Percentiles rank a stretch among this genome's conserved stretches.
These are phyloP conservation scores for Hippoglossus stenolepis DNA, from an alignment of 2,113 vertebrate genomes.

Conservation along the genomic window DNA sequence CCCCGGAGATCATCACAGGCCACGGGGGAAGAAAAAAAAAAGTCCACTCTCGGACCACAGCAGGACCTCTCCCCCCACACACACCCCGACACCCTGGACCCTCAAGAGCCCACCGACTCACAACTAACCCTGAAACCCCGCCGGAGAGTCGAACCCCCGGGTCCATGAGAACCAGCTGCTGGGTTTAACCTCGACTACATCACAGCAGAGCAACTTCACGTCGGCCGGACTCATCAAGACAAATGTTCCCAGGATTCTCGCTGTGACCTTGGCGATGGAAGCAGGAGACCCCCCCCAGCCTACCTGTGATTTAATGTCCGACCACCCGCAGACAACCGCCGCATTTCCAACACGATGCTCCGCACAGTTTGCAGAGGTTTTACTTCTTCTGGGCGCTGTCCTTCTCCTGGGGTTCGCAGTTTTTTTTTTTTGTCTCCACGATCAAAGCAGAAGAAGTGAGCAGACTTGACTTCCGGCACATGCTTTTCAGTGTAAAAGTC, in stretches of 20 bases:
- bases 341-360: constrained; percentile 65
- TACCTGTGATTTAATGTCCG: constrained; percentile 60
- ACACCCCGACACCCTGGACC: neutral
- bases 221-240: constrained; percentile 53
- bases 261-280: constrained; percentile 57
- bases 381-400: constrained; percentile 80
- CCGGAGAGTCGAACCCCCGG: neutral
- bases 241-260: constrained; percentile 13
- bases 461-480: constrained; percentile 4
- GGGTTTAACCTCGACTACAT: constrained; percentile 51
- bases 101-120: neutral
- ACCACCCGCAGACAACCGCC: constrained; percentile 21
- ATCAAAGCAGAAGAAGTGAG: constrained; percentile 16
- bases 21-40: constrained; percentile 38
- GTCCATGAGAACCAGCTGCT: constrained; percentile 17
- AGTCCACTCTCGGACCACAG: constrained; percentile 37
- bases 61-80: constrained; percentile 18
- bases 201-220: constrained; percentile 67
- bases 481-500: constrained; percentile 65
- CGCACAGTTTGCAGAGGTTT: constrained; percentile 51
- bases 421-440: constrained; percentile 62
- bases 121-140: neutral
- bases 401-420: constrained; percentile 79
- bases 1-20: constrained; percentile 65
- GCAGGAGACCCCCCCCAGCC: constrained; percentile 5